Conservation (phyloP, 2,113 vertebrate species). For the Cranoglanis bouderius region DNA sequence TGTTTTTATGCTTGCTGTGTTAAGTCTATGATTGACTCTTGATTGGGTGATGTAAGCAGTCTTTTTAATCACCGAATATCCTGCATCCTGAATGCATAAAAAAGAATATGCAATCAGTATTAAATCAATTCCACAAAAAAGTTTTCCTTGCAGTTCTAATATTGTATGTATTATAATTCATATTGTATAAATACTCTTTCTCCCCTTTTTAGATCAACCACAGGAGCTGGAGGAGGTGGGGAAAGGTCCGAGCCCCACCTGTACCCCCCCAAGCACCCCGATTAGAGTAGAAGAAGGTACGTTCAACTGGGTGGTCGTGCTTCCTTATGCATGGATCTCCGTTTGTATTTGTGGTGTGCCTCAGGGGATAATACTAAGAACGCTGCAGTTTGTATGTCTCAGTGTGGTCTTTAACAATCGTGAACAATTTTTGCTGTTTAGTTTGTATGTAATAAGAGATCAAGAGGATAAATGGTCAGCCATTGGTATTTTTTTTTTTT, state of each 20-base stretch:
- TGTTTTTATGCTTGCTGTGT: neutral
- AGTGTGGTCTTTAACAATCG: slow-evolving; percentile 66
- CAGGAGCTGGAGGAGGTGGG: slow-evolving; percentile 75
- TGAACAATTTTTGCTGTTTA: slow-evolving; percentile 60
- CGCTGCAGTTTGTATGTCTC: slow-evolving; percentile 50
- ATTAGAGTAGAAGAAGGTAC: slow-evolving; percentile 90
- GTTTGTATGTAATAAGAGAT: slow-evolving; percentile 74
- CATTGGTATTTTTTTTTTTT: neutral
- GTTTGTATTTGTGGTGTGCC: slow-evolving; percentile 39
- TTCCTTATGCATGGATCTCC: slow-evolving; percentile 59
- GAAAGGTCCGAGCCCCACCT: slow-evolving; percentile 75
- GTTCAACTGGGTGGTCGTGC: slow-evolving; percentile 47
- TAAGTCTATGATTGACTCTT: neutral
- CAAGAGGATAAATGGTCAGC: slow-evolving; percentile 62
- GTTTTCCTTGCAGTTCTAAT: neutral
- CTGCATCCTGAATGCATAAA: neutral
- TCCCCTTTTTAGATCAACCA: slow-evolving; percentile 60
- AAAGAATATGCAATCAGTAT: neutral
- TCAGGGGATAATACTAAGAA: slow-evolving; percentile 46
- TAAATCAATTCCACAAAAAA: neutral
- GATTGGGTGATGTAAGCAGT: neutral
- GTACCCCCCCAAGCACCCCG: slow-evolving; percentile 87
- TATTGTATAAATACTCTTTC: neutral
- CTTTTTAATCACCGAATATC: neutral
- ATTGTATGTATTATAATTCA: neutral